Evolutionary conservation across 2,113 vertebrate species (phyloP), one percentile per base, ranked within the genome.

Genomic region (Reinhardtius hippoglossoides): DNA sequence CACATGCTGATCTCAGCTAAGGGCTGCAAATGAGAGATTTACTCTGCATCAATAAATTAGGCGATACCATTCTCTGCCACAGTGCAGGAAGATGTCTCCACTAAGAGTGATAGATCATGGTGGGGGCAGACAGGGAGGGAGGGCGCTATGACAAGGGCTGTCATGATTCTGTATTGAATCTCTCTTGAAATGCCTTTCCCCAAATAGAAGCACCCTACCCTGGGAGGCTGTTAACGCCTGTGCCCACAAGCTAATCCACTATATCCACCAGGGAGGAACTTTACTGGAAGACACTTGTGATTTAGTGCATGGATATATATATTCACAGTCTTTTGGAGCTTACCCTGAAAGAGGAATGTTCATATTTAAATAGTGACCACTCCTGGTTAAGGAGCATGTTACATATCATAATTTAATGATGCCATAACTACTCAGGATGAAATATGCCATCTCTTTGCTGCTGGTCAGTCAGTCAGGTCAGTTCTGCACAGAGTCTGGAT

Each of bases 1-100:
- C 61, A 77, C 58, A 40, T 70, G 62, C 27, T 84, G 74, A 73
- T 80, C 68, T 68, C 67, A 56, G 1, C 54, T 35, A 48, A 82
- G 27, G 27, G 54, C 26, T 55, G 23, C 57, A 57, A 79, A 86
- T 71, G 75, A 81, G 67, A 66, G 58, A 61, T 72, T 78, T 71
- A 42, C 26, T 52, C 40, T 1, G n/a, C 73, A 77, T 87, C 73
- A 80, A 78, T 80, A 78, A 72, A 75, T 74, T 61, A 71, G 44
- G 78, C 74, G 64, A 44, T 66, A 21, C 9, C 46, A 20, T 78
- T 82, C 46, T 74, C 62, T 57, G 31, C 58, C 42, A 44, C 63
- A 54, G 56, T 26, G 52, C 63, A 63, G 77, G 71, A 57, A 70
- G 60, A 78, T 62, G 57, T 76, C 61, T 46, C 13, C 44, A 23